A percentile compares a stretch with the other conserved stretches of the same genome.
These are phyloP conservation scores for Leucoptera coffeella DNA, from an alignment of 2,888 invertebrate species.

Conservation along the genomic window DNA sequence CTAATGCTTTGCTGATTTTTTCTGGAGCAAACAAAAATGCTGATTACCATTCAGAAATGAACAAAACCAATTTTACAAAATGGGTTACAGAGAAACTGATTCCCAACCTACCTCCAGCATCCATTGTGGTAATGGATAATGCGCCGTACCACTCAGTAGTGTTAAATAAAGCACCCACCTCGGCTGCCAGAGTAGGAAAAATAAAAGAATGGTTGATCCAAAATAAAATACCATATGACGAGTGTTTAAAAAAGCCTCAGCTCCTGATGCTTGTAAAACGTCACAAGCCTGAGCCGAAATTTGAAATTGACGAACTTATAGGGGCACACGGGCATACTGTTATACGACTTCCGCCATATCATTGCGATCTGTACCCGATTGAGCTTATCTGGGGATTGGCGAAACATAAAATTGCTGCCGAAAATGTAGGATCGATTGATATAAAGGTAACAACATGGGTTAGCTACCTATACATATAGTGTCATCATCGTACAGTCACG, in stretches of 20 bases:
- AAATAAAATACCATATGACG: slow-evolving; percentile 2
- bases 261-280: slow-evolving; percentile 1
- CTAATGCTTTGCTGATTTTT: slow-evolving; percentile 2
- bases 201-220: slow-evolving; percentile 2
- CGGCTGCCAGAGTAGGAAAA: slow-evolving; percentile 1
- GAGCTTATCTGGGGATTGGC: slow-evolving; percentile 1
- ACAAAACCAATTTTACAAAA: slow-evolving; percentile 2
- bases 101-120: slow-evolving; percentile 1
- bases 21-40: slow-evolving; percentile 1
- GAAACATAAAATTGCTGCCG: slow-evolving; percentile 2
- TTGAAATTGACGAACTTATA: slow-evolving; percentile 2
- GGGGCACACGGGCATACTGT: slow-evolving; percentile 2
- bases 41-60: slow-evolving; percentile 3
- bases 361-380: slow-evolving; percentile 3
- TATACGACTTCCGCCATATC: slow-evolving; percentile 2
- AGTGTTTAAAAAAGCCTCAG: slow-evolving; percentile 1
- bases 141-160: slow-evolving; percentile 2
- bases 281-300: slow-evolving; percentile 1
- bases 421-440: no score
- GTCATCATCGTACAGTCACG: no score
- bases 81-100: slow-evolving; percentile 3
- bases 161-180: slow-evolving; percentile 3
- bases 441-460: no score
- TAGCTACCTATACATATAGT: no score
- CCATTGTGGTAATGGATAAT: slow-evolving; percentile 3